Evolutionary conservation across 2,113 vertebrate genomes (phyloP), one percentile per base, ranked within the genome.

Genomic region (Hiodon tergisus): DNA sequence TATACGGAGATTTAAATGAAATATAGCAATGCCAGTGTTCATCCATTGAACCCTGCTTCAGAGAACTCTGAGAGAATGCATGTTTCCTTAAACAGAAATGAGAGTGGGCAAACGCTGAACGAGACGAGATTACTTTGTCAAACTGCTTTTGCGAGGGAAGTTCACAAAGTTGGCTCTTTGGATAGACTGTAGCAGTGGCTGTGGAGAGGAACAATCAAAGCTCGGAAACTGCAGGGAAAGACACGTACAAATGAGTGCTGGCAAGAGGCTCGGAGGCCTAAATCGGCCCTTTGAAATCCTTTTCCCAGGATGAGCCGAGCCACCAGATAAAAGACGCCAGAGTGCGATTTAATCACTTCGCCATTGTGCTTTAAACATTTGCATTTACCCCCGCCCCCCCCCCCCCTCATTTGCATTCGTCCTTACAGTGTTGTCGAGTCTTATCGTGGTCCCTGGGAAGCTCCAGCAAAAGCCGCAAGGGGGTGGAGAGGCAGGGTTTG

Each of bases 391-490:
- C 83, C 79, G 67, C 80, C 85, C 81, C 31, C 31, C 85, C 81
- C 31, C 31, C 31, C 72, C 78, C 83, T 83, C 80, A 89, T 90
- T 88, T 88, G 86, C 87, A 87, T 80, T 78, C 83, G 75, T 87
- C 87, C 88, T 86, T 89, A 86, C 86, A 16, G 74, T 46, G 75
- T 82, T 89, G 89, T 88, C 90, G 87, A 83, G 77, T 82, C 83
- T 74, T 78, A 90, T 88, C 83, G 65, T 67, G 77, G 81, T 79
- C 80, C 71, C 78, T 72, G 47, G 58, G 75, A 71, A 8, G 67
- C 72, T 16, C 47, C 48, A 65, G 67, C 77, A 65, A 69, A 66
- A 69, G 51, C 14, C 16, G 50, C 8, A 17, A n/a, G 51, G 72
- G 75, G 48, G 78, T 52, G 77, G 78, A 60, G 72, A 54, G 62